A percentile compares a stretch with the other conserved stretches of the same genome.
phyloP scores from a whole-genome alignment of 2,888 invertebrate species.

The Acheta domesticus region DNA sequence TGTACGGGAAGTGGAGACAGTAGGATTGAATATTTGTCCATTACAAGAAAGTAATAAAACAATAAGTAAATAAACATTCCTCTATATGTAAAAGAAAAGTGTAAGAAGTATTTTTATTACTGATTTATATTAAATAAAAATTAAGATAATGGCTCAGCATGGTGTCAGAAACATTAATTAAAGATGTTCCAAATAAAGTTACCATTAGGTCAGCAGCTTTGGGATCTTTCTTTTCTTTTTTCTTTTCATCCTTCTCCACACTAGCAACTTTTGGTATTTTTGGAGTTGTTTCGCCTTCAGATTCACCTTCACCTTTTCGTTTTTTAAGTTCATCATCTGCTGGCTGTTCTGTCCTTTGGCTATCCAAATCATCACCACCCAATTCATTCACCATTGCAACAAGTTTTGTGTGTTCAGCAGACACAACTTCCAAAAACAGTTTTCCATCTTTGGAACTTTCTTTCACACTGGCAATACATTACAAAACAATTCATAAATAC shows the following conservation, averaged over 20 bases:
- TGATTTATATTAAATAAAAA: too few relatives aligned
- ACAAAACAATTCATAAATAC: not conserved
- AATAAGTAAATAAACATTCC: too few relatives aligned
- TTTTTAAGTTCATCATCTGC: slow-evolving; percentile 46
- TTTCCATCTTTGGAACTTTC: slow-evolving; percentile 51
- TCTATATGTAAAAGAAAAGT: too few relatives aligned
- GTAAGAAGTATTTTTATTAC: too few relatives aligned
- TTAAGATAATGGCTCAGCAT: too few relatives aligned
- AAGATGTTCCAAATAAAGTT: slow-evolving; percentile 34
- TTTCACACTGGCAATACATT: slow-evolving; percentile 46
- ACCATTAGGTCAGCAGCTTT: slow-evolving; percentile 68
- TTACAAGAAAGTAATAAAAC: too few relatives aligned
- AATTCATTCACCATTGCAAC: slow-evolving; percentile 53
- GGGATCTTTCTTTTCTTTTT: slow-evolving; percentile 53
- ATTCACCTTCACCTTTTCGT: slow-evolving; percentile 49
- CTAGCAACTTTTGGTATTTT: slow-evolving; percentile 51
- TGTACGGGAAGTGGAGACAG: too few relatives aligned
- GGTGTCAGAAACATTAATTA: too few relatives aligned
- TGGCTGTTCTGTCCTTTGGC: slow-evolving; percentile 32
- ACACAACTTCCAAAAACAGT: slow-evolving; percentile 51
- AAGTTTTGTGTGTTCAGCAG: slow-evolving; percentile 57
- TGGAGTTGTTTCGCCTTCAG: slow-evolving; percentile 40
- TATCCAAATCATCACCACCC: slow-evolving; percentile 40
- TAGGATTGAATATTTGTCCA: too few relatives aligned
- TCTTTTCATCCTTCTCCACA: slow-evolving; percentile 56